Conservation (phyloP, 1,140 invertebrate genomes). For the Lysiphlebus fabarum region DNA sequence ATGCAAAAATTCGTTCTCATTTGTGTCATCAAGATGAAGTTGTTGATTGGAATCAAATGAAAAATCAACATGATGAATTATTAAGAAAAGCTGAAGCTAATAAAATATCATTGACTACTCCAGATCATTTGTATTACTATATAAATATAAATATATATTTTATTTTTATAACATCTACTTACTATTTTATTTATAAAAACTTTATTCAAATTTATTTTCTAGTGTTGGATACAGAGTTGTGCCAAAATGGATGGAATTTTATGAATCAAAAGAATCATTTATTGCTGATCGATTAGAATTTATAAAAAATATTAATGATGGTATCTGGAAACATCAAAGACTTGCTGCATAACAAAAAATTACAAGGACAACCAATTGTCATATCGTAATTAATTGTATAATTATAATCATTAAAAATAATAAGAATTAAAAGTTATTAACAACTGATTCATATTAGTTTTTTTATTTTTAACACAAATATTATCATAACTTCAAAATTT, state of each 20-base stretch:
- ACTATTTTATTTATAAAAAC: neutral
- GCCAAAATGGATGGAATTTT: slow-evolving; percentile 39
- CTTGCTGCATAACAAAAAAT: slow-evolving; percentile 36
- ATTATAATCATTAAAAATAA: too few species aligned
- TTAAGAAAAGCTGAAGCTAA: slow-evolving; percentile 32
- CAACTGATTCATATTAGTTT: too few species aligned
- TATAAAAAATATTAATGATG: slow-evolving; percentile 15
- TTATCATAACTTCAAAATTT: too few species aligned
- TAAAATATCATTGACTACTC: slow-evolving; percentile 39
- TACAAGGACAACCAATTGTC: too few species aligned
- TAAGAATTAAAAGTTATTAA: too few species aligned
- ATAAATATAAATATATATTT: slow-evolving; percentile 23
- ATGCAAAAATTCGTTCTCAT: slow-evolving; percentile 50
- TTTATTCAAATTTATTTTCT: slow-evolving; percentile 28
- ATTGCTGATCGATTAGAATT: slow-evolving; percentile 42
- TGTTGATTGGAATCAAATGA: slow-evolving; percentile 50
- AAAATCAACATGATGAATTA: slow-evolving; percentile 46
- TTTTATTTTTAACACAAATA: too few species aligned
- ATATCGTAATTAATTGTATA: too few species aligned
- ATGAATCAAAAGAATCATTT: slow-evolving; percentile 27
- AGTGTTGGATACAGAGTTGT: slow-evolving; percentile 37
- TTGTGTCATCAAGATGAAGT: slow-evolving; percentile 49
- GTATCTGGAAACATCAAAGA: slow-evolving; percentile 31
- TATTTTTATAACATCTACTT: neutral
- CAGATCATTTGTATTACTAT: slow-evolving; percentile 50